Base-by-base conservation (phyloP, 2,113 vertebrate species). In the Lampris incognitus region DNA sequence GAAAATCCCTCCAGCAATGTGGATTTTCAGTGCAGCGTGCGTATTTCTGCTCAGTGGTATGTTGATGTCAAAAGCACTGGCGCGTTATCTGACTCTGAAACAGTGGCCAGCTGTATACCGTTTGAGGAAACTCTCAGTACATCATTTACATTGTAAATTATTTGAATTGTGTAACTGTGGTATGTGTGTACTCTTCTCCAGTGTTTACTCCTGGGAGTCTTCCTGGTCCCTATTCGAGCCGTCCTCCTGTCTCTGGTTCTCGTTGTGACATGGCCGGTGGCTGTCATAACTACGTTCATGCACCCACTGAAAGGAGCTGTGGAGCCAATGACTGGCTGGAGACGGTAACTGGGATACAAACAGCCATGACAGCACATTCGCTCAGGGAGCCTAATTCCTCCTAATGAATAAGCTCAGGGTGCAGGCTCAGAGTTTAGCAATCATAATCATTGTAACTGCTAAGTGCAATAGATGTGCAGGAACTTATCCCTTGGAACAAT, bases 171-270 rank as follows among this genome's bases (percentile, higher is more conserved):
- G 39, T 46, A 58, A 73, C 13, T 76, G 4, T 79, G 3, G 1
- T 81, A 36, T 72, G 7, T 81, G 1, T 69, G 9, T 68, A 0
- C 10, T 36, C 9, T 0, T 74, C 46, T 81, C 57, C 70, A 94
- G 93, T 93, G 91, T 73, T 81, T 94, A 75, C 86, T 99, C 62
- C 89, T 95, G 78, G 97, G 97, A 5, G 83, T 97, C 66, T 70
- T 99, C 81, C 94, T 99, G 84, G 90, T 99, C 38, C 97, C 98
- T 0, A n/a, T 97, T 9, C 97, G 98, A 2, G 84, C 38, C 71
- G n/a, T 94, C 62, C 82, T 94, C 44, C 40, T 97, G 65, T 60
- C 60, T 2, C 64, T 97, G 11, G 66, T 98, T 65, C 71, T 97
- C 46, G 78, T 97, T 80, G 78, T 96, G 58, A 93, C 94, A 0